A percentile compares a stretch with the other conserved stretches of the same genome.
phyloP scores from a whole-genome alignment of 2,797 vertebrate genomes.

The Oreochromis grahami region DNA sequence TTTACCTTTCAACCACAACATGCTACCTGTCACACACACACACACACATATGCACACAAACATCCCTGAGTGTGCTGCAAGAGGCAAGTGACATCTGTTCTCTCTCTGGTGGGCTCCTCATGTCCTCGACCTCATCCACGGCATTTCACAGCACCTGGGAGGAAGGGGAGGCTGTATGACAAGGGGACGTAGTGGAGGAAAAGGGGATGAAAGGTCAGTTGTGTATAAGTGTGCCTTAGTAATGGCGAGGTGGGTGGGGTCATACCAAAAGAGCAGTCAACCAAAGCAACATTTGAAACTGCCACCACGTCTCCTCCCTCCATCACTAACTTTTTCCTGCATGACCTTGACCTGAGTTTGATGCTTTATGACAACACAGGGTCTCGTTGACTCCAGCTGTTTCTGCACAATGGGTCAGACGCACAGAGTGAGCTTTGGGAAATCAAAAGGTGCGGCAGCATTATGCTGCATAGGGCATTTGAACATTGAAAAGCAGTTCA shows the following conservation, averaged over 20 bases:
- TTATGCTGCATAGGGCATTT: not conserved
- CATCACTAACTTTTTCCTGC: slow-evolving; percentile 49
- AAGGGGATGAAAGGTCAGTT: slow-evolving; percentile 15
- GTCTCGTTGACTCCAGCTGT: slow-evolving; percentile 62
- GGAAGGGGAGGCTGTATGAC: slow-evolving; percentile 43
- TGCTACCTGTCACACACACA: slow-evolving; percentile 62
- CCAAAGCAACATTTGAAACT: slow-evolving; percentile 59
- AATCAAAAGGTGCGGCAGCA: slow-evolving; percentile 26
- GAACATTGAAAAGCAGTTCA: slow-evolving; percentile 1
- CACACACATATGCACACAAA: slow-evolving; percentile 5
- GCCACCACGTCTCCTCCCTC: slow-evolving; percentile 33
- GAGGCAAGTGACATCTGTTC: slow-evolving; percentile 79
- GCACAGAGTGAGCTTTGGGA: slow-evolving; percentile 2
- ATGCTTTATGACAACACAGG: slow-evolving; percentile 55
- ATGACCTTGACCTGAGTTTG: slow-evolving; percentile 63
- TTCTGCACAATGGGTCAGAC: slow-evolving; percentile 39
- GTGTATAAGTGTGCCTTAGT: not conserved
- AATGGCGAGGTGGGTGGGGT: not conserved
- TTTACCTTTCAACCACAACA: slow-evolving; percentile 65
- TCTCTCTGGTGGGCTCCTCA: slow-evolving; percentile 65
- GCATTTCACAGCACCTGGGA: slow-evolving; percentile 59
- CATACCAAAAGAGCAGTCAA: slow-evolving; percentile 44
- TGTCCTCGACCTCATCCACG: slow-evolving; percentile 72
- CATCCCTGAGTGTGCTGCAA: slow-evolving; percentile 43
- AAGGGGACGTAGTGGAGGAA: slow-evolving; percentile 38